Conservation (phyloP, 2,113 vertebrate species). For the Laticauda laticaudata region DNA sequence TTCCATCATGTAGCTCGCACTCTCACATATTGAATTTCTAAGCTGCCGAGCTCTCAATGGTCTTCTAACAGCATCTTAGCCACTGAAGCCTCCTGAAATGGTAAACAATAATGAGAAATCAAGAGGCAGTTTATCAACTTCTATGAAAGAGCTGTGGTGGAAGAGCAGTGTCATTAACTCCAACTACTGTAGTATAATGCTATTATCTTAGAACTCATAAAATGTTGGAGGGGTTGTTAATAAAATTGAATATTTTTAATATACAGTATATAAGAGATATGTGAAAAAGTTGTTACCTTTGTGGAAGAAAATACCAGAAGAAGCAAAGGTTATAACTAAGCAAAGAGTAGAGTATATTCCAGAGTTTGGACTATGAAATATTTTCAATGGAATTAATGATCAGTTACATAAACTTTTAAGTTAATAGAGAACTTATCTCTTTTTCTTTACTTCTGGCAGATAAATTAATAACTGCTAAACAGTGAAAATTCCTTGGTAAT, state of each 20-base stretch:
- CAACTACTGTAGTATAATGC: neutral
- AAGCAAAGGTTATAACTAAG: neutral
- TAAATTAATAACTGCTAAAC: neutral
- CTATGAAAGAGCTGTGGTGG: neutral
- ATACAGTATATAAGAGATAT: neutral
- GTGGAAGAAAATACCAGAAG: neutral
- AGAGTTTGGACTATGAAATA: neutral
- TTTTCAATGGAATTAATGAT: neutral
- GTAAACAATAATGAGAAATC: neutral
- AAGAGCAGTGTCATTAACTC: neutral
- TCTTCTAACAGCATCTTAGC: neutral
- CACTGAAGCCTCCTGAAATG: neutral
- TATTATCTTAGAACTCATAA: neutral
- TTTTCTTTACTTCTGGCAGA: neutral
- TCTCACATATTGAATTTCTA: neutral
- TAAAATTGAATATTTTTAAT: neutral
- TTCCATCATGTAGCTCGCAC: fast-evolving
- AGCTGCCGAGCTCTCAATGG: neutral
- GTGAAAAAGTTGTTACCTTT: neutral
- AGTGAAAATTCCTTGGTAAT: neutral
- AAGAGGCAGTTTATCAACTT: neutral
- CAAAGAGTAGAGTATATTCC: neutral
- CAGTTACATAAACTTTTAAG: neutral
- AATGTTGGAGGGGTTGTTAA: neutral
- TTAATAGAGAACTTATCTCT: neutral